These are phyloP conservation scores for Paratilapia polleni DNA, from an alignment of 2,113 vertebrate species.

Conservation along the genomic window DNA sequence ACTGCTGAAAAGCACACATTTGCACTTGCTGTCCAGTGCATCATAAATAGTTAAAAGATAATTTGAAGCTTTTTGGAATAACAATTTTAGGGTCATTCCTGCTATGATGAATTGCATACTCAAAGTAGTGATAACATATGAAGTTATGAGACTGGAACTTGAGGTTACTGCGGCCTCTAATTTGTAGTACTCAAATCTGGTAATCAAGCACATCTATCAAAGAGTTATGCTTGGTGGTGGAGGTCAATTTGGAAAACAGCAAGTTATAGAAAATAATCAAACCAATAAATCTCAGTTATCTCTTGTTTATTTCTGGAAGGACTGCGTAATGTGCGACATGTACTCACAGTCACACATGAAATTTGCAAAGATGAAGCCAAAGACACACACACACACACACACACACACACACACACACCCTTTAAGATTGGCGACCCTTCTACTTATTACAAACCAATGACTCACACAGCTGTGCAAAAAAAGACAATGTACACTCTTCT, in stretches of 20 bases:
- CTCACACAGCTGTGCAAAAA: background rate
- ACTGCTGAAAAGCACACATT: background rate
- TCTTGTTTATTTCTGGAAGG: slow-evolving; percentile 3
- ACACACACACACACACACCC: too few species aligned
- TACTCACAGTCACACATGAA: background rate
- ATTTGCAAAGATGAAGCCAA: background rate
- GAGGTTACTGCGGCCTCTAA: background rate
- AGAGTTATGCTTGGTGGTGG: background rate
- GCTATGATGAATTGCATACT: slow-evolving; percentile 5
- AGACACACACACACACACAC: background rate
- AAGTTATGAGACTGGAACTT: background rate
- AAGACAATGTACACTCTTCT: background rate
- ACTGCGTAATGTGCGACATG: background rate
- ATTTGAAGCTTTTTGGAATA: background rate
- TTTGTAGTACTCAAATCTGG: background rate
- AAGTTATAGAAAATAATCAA: background rate
- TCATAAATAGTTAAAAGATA: background rate
- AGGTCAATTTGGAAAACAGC: slow-evolving; percentile 9
- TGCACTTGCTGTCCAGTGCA: background rate
- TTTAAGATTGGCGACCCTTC: background rate
- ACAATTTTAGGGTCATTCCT: background rate
- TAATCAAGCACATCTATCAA: slow-evolving; percentile 37
- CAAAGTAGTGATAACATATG: background rate
- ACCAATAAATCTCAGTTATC: slow-evolving; percentile 22
- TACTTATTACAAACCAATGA: background rate